These are phyloP conservation scores for Sphaeramia orbicularis DNA, from an alignment of 2,797 vertebrate species.

Conservation along the genomic window DNA sequence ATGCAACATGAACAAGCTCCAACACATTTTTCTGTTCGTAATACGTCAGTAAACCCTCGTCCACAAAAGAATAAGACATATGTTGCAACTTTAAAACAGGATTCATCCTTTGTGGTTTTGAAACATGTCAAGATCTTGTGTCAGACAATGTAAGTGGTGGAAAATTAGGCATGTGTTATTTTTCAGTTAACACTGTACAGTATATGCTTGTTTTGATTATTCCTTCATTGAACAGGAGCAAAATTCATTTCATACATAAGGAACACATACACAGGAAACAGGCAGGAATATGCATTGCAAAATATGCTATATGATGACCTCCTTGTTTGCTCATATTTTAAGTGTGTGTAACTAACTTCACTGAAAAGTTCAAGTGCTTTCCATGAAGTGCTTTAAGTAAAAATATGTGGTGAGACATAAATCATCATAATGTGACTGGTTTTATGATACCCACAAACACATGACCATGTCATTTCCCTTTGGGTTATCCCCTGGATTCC, in stretches of 20 bases:
- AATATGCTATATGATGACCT: not conserved
- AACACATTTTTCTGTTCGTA: constrained; percentile 18
- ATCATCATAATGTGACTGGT: not conserved
- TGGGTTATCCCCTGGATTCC: not conserved
- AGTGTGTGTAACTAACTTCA: not conserved
- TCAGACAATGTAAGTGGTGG: constrained; percentile 2
- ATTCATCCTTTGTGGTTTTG: not conserved
- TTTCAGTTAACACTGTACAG: not conserved
- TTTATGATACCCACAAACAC: constrained; percentile 32
- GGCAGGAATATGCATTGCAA: not conserved
- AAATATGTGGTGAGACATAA: not conserved
- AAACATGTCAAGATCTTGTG: not conserved
- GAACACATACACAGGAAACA: too few species aligned
- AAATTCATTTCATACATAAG: too few species aligned
- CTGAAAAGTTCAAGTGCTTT: constrained; percentile 25
- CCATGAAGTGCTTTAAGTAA: not conserved
- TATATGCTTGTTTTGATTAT: not conserved
- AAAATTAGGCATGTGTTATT: not conserved
- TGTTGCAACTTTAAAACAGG: constrained; percentile 18
- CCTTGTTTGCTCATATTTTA: not conserved
- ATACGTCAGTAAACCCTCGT: not conserved
- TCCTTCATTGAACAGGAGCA: constrained; percentile 9
- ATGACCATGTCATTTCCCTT: not conserved
- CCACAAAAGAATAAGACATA: constrained; percentile 16
- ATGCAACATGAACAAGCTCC: constrained; percentile 37